Percentiles rank a stretch among this genome's conserved stretches.
phyloP scores from a whole-genome alignment of 2,113 vertebrate genomes.

The Ageneiosus marmoratus region DNA sequence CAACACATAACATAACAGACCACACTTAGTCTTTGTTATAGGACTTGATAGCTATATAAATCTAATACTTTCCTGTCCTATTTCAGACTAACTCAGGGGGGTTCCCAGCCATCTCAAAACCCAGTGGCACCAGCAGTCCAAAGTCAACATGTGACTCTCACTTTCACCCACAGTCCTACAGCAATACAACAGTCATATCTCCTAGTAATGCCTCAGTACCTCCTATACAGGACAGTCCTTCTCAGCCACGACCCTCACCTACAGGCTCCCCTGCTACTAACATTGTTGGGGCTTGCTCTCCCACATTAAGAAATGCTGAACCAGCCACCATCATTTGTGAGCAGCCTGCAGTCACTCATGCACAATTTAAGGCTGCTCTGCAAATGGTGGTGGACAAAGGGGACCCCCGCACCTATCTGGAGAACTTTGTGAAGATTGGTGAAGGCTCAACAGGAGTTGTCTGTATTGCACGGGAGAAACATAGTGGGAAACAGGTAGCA shows the following conservation, averaged over 20 bases:
- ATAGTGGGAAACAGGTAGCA: slow-evolving; percentile 85
- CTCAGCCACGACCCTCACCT: slow-evolving; percentile 67
- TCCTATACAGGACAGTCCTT: slow-evolving; percentile 54
- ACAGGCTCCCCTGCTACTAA: slow-evolving; percentile 69
- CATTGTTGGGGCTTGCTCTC: slow-evolving; percentile 73
- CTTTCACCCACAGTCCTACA: slow-evolving; percentile 27
- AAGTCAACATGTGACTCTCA: slow-evolving; percentile 27
- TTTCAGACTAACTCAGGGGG: slow-evolving; percentile 46
- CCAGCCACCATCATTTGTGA: slow-evolving; percentile 56
- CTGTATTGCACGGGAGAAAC: slow-evolving; percentile 84
- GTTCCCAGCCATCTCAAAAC: slow-evolving; percentile 49
- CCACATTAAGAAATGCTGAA: slow-evolving; percentile 72
- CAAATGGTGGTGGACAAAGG: slow-evolving; percentile 90
- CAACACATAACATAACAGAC: too few relatives aligned
- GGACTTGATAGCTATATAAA: not conserved
- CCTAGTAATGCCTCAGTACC: not conserved
- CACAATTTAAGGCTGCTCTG: slow-evolving; percentile 88
- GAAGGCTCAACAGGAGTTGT: slow-evolving; percentile 92
- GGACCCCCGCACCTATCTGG: slow-evolving; percentile 79
- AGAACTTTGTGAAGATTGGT: slow-evolving; percentile 90
- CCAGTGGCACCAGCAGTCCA: slow-evolving; percentile 64
- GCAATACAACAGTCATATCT: slow-evolving; percentile 27
- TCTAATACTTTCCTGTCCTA: not conserved
- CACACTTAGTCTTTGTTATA: not conserved
- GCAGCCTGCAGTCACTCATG: slow-evolving; percentile 76